A percentile compares a stretch with the other conserved stretches of the same genome.
Evolutionary conservation across 2,113 vertebrate species (phyloP).

Genomic region (Amphilophus citrinellus): DNA sequence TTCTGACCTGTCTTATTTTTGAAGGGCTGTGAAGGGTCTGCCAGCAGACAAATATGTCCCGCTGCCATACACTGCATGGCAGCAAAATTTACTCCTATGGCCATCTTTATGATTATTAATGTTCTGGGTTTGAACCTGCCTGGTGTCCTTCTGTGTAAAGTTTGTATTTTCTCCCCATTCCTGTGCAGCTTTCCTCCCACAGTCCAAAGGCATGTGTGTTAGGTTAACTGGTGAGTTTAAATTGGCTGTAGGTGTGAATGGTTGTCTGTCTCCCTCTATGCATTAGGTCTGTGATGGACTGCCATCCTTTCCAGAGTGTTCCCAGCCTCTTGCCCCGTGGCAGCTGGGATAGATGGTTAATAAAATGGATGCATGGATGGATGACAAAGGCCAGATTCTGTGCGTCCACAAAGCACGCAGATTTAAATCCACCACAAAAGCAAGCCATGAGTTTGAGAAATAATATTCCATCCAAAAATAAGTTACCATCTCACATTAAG

Average conservation of each 20-base stretch:
- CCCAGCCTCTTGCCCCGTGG: not conserved
- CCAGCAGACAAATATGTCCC: not conserved
- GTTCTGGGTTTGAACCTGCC: not conserved
- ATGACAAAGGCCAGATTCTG: not conserved
- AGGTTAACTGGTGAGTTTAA: not conserved
- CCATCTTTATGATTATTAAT: not conserved
- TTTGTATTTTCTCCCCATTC: not conserved
- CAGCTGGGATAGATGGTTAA: slow-evolving; percentile 4
- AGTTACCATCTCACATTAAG: not conserved
- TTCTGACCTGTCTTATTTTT: not conserved
- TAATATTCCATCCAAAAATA: not conserved
- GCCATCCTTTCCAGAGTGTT: not conserved
- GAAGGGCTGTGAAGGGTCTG: not conserved
- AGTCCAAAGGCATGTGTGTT: not conserved
- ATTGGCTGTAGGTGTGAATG: slow-evolving; percentile 1
- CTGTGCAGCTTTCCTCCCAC: not conserved
- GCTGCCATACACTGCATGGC: not conserved
- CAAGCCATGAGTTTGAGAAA: not conserved
- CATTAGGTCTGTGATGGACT: not conserved
- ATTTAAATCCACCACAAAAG: not conserved
- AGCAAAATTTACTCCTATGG: not conserved
- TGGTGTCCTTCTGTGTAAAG: not conserved
- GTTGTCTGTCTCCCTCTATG: not conserved
- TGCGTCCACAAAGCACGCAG: not conserved
- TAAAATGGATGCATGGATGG: not conserved